Evolutionary conservation across 2,888 invertebrate species (phyloP).

Genomic region (Drosophila suboccidentalis): DNA sequence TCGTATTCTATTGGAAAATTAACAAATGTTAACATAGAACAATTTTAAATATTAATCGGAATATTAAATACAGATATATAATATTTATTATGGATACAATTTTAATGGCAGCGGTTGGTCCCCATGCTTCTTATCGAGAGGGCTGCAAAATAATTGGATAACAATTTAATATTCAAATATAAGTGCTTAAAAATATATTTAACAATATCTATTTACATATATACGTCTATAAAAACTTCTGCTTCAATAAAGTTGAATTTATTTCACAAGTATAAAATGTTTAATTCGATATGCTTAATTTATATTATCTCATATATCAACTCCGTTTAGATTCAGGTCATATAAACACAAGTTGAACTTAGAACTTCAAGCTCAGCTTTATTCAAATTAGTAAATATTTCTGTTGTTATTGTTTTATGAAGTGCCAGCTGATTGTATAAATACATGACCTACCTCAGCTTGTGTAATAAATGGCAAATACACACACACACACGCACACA

Average conservation of each 20-base stretch:
- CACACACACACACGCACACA: slow-evolving; percentile 4
- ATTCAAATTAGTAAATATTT: slow-evolving; percentile 9
- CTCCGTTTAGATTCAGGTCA: slow-evolving; percentile 3
- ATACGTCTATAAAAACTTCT: slow-evolving; percentile 20
- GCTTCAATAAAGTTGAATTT: slow-evolving; percentile 58
- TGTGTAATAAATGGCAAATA: slow-evolving; percentile 47
- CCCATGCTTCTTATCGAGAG: slow-evolving; percentile 36
- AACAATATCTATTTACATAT: slow-evolving; percentile 10
- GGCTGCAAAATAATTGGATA: slow-evolving; percentile 27
- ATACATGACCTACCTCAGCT: slow-evolving; percentile 78
- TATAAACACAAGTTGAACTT: background rate
- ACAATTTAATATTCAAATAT: slow-evolving; percentile 22
- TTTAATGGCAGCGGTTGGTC: slow-evolving; percentile 53
- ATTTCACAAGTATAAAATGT: background rate
- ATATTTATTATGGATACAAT: slow-evolving; percentile 4
- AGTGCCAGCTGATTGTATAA: slow-evolving; percentile 58
- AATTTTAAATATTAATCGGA: slow-evolving; percentile 35
- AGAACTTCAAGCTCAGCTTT: background rate
- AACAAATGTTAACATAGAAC: slow-evolving; percentile 44
- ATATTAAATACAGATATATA: slow-evolving; percentile 6
- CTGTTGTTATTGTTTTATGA: slow-evolving; percentile 11
- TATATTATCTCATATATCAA: background rate
- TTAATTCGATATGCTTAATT: background rate
- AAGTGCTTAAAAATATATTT: slow-evolving; percentile 11
- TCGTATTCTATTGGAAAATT: slow-evolving; percentile 8